Base-by-base conservation (phyloP, 1,140 invertebrate genomes). In the Conopomorpha cramerella region DNA sequence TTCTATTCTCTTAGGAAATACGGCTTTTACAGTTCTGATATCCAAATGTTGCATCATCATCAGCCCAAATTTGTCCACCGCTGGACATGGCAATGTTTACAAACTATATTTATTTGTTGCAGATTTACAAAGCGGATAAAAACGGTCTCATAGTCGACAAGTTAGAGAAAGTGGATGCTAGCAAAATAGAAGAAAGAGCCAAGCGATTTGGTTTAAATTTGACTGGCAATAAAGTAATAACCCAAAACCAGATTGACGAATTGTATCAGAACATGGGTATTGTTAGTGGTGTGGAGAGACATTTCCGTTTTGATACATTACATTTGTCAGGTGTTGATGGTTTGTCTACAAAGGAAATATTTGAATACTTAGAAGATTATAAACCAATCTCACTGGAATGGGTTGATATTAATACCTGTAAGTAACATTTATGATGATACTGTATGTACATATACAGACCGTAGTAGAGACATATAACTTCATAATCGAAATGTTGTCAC, bases 381-480 rank as follows among this genome's bases (percentile, higher is more conserved):
- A 81, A 82, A 36, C 89, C 90, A 23, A 72, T 83, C 3, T 82
- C 82, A 1, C 80, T 93, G 26, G 90, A 93, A 70, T 92, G 89
- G 89, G 85, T 92, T 36, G 87, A 89, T 80, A 85, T 91, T 61
- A 67, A 79, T 35, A 87, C 87, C 39, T 92, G 90, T 87, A 52
- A 64, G 70, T 59, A 41, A 6, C 12, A n/a, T 4, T n/a, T n/a
- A 3, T 8, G 31, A 4, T 14, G 15, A 3, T 15, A n/a, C 7
- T 15, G 31, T 33, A 6, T 13, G 31, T 15, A 14, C 3, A 14
- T 15, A n/a, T 33, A 8, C 8, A 33, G 3, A 33, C 8, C 10
- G 15, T 12, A 17, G 10, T 23, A n/a, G n/a, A n/a, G n/a, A n/a
- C n/a, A n/a, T n/a, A n/a, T n/a, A n/a, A n/a, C n/a, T n/a, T n/a